These are phyloP conservation scores for Brachycybe producta DNA, from an alignment of 2,888 invertebrate species.

Conservation along the genomic window DNA sequence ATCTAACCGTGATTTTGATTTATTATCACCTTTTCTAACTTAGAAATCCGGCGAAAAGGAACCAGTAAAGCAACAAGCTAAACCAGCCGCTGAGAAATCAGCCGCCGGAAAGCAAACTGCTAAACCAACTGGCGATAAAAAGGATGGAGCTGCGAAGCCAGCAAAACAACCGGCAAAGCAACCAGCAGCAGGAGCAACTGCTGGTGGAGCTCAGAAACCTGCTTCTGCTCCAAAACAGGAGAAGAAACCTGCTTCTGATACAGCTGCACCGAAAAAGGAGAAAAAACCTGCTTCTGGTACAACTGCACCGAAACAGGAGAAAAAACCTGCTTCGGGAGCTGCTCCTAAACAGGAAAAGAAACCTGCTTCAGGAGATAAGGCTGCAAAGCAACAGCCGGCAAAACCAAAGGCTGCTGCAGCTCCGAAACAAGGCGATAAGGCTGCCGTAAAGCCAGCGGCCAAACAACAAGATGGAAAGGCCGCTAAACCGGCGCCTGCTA, in stretches of 20 bases:
- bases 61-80: too few species aligned
- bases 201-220: neutral
- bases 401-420: neutral
- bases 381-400: too few species aligned
- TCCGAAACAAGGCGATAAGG: slow-evolving; percentile 4
- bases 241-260: neutral
- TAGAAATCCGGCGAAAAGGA: too few species aligned
- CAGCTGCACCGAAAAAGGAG: neutral
- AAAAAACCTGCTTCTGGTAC: neutral
- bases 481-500: neutral
- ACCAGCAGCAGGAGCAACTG: neutral
- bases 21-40: too few species aligned
- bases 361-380: too few species aligned
- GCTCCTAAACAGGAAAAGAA: neutral
- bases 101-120: neutral
- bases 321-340: slow-evolving; percentile 1
- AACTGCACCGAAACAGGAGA: neutral
- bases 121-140: neutral
- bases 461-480: neutral
- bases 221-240: neutral
- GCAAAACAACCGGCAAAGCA: neutral
- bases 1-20: too few species aligned
- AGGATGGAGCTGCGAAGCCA: neutral
- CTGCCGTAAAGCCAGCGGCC: slow-evolving; percentile 6
- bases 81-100: neutral